Percentiles rank a stretch among this genome's conserved stretches.
Conservation (phyloP, 2,113 vertebrate genomes). For the Leuciscus idus region DNA sequence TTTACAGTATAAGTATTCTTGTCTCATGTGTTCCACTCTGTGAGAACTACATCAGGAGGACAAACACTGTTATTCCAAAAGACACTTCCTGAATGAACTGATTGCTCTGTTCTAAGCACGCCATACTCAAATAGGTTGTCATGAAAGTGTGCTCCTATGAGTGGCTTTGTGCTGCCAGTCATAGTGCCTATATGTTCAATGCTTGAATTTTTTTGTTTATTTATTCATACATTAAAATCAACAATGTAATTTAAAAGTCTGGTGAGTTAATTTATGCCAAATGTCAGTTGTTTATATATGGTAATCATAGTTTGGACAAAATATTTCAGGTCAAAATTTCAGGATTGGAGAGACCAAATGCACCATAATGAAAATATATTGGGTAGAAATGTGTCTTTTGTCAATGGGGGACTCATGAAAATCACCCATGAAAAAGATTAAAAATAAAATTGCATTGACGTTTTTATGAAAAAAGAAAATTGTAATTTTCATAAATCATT, state of each 20-base stretch:
- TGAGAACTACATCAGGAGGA: neutral
- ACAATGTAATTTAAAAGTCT: neutral
- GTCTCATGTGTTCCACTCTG: neutral
- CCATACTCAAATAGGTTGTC: slow-evolving; percentile 28
- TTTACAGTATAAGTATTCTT: slow-evolving; percentile 2
- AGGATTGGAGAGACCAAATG: too few relatives aligned
- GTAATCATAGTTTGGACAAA: neutral
- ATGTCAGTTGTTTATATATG: neutral
- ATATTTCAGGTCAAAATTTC: neutral
- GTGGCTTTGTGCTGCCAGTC: slow-evolving; percentile 43
- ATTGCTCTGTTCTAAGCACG: slow-evolving; percentile 11
- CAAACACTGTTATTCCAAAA: slow-evolving; percentile 7
- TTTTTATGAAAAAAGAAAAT: too few relatives aligned
- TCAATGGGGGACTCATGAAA: too few relatives aligned
- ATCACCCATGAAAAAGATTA: too few relatives aligned
- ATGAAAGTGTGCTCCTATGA: slow-evolving; percentile 37
- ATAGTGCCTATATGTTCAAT: slow-evolving; percentile 41
- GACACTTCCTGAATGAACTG: slow-evolving; percentile 29
- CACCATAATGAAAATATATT: too few relatives aligned
- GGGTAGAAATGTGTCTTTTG: too few relatives aligned
- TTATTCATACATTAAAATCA: slow-evolving; percentile 67
- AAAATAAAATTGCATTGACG: too few relatives aligned
- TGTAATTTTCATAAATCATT: too few relatives aligned
- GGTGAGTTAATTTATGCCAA: neutral
- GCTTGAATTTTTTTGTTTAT: slow-evolving; percentile 45